Percentiles rank a stretch among this genome's conserved stretches.
These are phyloP conservation scores for Benthochromis sp. DNA, from an alignment of 2,113 vertebrate species.

Conservation along the genomic window DNA sequence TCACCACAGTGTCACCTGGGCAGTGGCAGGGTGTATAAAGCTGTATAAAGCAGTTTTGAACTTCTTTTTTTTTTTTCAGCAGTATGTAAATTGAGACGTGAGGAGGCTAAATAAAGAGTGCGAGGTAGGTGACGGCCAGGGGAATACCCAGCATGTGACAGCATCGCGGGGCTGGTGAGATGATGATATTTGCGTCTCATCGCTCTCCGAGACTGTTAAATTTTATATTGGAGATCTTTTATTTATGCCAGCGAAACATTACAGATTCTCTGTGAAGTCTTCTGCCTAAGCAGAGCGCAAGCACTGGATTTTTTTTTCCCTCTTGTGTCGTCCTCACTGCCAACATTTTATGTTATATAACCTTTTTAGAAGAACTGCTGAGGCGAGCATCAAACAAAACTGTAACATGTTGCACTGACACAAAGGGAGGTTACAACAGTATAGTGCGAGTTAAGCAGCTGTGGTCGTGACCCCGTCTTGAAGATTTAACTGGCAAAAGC, in stretches of 20 bases:
- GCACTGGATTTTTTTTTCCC: neutral
- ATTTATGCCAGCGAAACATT: conserved; percentile 52
- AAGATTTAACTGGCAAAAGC: neutral
- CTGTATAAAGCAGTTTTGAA: neutral
- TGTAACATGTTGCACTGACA: conserved; percentile 15
- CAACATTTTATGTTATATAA: conserved; percentile 51
- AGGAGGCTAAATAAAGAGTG: conserved; percentile 49
- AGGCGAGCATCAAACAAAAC: conserved; percentile 1
- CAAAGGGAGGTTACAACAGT: conserved; percentile 5
- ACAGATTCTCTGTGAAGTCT: conserved; percentile 49
- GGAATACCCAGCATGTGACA: conserved; percentile 65
- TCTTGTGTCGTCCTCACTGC: neutral
- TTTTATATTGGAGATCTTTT: conserved; percentile 56
- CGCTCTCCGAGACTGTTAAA: conserved; percentile 35
- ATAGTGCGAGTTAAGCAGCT: neutral
- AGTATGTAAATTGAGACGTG: conserved; percentile 30
- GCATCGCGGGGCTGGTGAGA: conserved; percentile 13
- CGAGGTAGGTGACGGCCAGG: conserved; percentile 38
- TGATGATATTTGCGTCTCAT: conserved; percentile 53
- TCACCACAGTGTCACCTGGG: conserved; percentile 15
- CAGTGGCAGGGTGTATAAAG: neutral
- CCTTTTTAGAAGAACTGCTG: conserved; percentile 18
- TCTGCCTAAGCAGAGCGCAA: neutral
- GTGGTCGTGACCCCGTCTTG: neutral
- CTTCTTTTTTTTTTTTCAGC: neutral